Evolutionary conservation across 2,888 invertebrate species (phyloP).

Genomic region (Operophtera brumata): DNA sequence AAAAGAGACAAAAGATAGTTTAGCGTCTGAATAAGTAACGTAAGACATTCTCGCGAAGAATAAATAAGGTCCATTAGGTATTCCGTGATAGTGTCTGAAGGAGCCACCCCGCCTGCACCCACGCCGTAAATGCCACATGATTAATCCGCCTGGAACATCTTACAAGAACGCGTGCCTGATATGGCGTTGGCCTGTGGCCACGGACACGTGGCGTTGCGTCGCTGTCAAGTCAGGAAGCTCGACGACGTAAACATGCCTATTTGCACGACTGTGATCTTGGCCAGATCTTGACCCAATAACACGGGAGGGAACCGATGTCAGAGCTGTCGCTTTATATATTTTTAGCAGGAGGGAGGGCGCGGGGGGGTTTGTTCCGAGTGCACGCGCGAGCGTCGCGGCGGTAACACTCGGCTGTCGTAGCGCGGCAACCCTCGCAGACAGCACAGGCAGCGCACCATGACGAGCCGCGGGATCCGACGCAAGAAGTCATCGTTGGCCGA

Average conservation of each 20-base stretch:
- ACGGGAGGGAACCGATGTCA: conserved; percentile 68
- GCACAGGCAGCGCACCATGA: conserved; percentile 70
- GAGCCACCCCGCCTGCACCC: conserved; percentile 2
- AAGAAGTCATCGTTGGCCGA: conserved; percentile 95
- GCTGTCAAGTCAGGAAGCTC: conserved; percentile 54
- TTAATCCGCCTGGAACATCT: conserved; percentile 16
- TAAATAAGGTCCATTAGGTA: background rate
- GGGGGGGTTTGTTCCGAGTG: conserved; percentile 56
- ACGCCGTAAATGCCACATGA: conserved; percentile 12
- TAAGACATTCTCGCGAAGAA: background rate
- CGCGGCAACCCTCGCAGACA: conserved; percentile 25
- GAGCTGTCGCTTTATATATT: conserved; percentile 74
- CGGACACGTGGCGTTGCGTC: conserved; percentile 50
- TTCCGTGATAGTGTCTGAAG: background rate
- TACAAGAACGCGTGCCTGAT: conserved; percentile 24
- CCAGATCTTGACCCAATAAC: conserved; percentile 81
- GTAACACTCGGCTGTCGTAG: conserved; percentile 49
- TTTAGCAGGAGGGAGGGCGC: conserved; percentile 64
- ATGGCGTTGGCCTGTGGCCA: conserved; percentile 51
- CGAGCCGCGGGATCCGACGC: conserved; percentile 90
- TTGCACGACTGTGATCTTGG: conserved; percentile 75
- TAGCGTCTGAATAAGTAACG: background rate
- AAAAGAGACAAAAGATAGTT: too few relatives aligned
- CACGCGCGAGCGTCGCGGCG: conserved; percentile 48
- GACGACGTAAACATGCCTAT: conserved; percentile 69